These are phyloP conservation scores for Ammodytes dubius DNA, from an alignment of 2,113 vertebrate genomes.

Conservation along the genomic window DNA sequence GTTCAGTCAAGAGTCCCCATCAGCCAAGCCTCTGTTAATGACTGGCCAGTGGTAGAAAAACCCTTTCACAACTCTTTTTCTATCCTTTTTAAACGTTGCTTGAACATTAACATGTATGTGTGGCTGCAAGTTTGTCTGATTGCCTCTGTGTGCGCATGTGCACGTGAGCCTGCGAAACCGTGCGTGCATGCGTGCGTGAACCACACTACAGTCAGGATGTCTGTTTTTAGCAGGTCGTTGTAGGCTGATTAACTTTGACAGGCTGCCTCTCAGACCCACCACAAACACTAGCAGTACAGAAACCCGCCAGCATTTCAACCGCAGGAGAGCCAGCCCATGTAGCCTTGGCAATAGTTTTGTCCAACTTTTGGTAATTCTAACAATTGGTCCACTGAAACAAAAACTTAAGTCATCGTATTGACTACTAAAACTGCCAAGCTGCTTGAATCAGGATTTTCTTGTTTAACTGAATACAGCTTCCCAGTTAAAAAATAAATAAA, in stretches of 20 bases:
- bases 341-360: conserved; percentile 9
- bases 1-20: conserved; percentile 54
- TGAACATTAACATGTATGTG: conserved; percentile 36
- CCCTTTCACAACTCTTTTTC: conserved; percentile 46
- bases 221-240: conserved; percentile 80
- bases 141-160: conserved; percentile 25
- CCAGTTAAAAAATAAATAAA: not conserved
- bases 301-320: conserved; percentile 62
- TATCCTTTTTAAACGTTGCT: conserved; percentile 14
- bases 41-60: conserved; percentile 55
- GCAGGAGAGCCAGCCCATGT: conserved; percentile 37
- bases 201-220: conserved; percentile 71
- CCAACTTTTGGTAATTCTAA: conserved; percentile 7
- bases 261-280: conserved; percentile 80
- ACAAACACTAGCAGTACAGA: conserved; percentile 71
- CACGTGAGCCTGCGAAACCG: not conserved
- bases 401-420: conserved; percentile 4
- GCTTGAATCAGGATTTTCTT: not conserved
- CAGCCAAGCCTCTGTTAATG: conserved; percentile 53
- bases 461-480: not conserved
- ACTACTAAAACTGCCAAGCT: not conserved
- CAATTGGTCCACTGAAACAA: conserved; percentile 29
- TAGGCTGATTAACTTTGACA: conserved; percentile 83
- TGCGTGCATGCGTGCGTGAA: conserved; percentile 25
- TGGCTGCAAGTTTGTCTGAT: conserved; percentile 34